These are phyloP conservation scores for Oryctes rhinoceros DNA, from an alignment of 1,140 invertebrate species.

Conservation along the genomic window DNA sequence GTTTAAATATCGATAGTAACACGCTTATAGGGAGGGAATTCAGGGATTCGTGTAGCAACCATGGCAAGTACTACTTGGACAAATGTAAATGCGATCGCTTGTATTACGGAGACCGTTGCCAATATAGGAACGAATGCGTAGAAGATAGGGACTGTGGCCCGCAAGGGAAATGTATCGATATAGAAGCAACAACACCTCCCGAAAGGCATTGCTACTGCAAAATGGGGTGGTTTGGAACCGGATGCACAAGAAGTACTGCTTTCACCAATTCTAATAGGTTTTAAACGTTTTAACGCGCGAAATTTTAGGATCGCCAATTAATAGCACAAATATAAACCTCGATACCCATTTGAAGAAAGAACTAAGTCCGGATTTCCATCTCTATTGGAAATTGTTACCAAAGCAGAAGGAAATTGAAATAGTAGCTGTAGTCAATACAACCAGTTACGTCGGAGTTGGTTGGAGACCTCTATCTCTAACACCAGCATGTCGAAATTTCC, in stretches of 20 bases:
- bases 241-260: conserved; percentile 75
- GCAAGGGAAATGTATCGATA: conserved; percentile 83
- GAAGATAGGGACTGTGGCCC: conserved; percentile 84
- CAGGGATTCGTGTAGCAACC: conserved; percentile 82
- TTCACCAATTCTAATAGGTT: not conserved
- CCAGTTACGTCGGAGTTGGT: conserved; percentile 85
- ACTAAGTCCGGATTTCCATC: conserved; percentile 74
- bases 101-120: conserved; percentile 82
- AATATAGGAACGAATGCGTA: conserved; percentile 85
- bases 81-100: conserved; percentile 84
- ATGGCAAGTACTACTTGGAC: conserved; percentile 79
- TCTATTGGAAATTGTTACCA: conserved; percentile 86
- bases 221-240: conserved; percentile 83
- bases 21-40: conserved; percentile 70
- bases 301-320: conserved; percentile 70
- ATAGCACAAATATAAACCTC: conserved; percentile 71
- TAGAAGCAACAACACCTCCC: conserved; percentile 80
- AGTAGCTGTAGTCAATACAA: conserved; percentile 82
- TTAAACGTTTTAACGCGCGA: not conserved
- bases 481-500: conserved; percentile 79
- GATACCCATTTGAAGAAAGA: conserved; percentile 74
- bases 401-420: conserved; percentile 85
- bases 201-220: conserved; percentile 89
- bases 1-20: not conserved
- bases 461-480: conserved; percentile 80